phyloP scores from a whole-genome alignment of 2,113 vertebrate species.

The Actenoides hombroni region DNA sequence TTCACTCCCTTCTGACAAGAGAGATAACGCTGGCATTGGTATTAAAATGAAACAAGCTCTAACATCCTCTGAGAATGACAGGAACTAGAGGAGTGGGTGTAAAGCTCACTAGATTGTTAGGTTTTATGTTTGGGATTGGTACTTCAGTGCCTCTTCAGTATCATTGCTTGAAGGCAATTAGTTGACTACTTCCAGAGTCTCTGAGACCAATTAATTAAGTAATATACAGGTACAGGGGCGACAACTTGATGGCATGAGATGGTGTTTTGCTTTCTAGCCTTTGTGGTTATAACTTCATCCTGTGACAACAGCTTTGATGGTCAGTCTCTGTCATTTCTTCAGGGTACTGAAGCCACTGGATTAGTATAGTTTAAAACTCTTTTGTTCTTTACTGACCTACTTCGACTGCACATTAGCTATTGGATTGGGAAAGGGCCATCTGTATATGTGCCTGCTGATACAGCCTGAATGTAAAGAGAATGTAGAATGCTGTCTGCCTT shows the following conservation, averaged over 20 bases:
- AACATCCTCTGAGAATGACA: constrained; percentile 1
- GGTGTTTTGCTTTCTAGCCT: neutral
- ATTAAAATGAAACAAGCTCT: neutral
- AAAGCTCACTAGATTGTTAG: neutral
- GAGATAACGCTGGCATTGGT: neutral
- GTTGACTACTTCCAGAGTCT: neutral
- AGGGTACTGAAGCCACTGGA: neutral
- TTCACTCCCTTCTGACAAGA: neutral
- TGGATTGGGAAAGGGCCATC: constrained; percentile 1
- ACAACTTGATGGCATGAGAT: neutral
- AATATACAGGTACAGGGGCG: neutral
- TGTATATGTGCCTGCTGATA: neutral
- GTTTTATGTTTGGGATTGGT: neutral
- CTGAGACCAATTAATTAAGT: neutral
- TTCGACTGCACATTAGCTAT: neutral
- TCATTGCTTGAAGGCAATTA: neutral
- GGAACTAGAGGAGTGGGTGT: constrained; percentile 28
- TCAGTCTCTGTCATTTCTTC: neutral
- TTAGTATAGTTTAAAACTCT: constrained; percentile 9
- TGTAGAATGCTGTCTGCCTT: neutral
- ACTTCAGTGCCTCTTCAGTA: neutral
- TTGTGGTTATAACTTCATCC: neutral
- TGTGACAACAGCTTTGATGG: neutral
- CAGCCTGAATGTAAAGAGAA: neutral
- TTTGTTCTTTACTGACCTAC: constrained; percentile 10